Evolutionary conservation across 2,888 invertebrate species (phyloP).

Genomic region (Hydraecia micacea): DNA sequence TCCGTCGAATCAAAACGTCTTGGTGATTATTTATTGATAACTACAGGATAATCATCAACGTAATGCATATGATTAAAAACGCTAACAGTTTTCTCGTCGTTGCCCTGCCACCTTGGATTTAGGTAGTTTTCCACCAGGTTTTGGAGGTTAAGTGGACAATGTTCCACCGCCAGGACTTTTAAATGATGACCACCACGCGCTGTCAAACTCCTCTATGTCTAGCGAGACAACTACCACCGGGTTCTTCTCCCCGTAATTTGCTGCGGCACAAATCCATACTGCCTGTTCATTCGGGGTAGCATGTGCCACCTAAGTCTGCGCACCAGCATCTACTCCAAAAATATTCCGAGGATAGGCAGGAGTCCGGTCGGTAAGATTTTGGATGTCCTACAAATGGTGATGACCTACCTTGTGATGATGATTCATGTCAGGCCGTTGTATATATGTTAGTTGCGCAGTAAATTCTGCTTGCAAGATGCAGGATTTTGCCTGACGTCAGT

Average conservation of each 20-base stretch:
- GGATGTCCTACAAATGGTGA: not conserved
- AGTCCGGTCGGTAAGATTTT: not conserved
- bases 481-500: no score
- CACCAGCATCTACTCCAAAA: not conserved
- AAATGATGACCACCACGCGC: not conserved
- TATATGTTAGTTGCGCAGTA: no score
- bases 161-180: not conserved
- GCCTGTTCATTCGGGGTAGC: not conserved
- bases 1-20: not conserved
- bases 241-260: not conserved
- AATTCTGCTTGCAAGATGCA: no score
- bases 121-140: not conserved
- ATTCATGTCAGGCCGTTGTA: no score
- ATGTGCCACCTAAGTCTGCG: not conserved
- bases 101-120: no score
- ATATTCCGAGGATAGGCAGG: not conserved
- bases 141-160: not conserved
- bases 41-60: not conserved
- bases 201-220: not conserved
- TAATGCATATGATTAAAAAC: no score
- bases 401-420: no score
- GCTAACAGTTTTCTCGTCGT: no score
- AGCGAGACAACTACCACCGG: not conserved
- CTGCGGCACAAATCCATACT: not conserved
- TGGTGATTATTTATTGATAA: conserved; percentile 27